Evolutionary conservation across 2,888 invertebrate species (phyloP).

Genomic region (Apodemia zela): DNA sequence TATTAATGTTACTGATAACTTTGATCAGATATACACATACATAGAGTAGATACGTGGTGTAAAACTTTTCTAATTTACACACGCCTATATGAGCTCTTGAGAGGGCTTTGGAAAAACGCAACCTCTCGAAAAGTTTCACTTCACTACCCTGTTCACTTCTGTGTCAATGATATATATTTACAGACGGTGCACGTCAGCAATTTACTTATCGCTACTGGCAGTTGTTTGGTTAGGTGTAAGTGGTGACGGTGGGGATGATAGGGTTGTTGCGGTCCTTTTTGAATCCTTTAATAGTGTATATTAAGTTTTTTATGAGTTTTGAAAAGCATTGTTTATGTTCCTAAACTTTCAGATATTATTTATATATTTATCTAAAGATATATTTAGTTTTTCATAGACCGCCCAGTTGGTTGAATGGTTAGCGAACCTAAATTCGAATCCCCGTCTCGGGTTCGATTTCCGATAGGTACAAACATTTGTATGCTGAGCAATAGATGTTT

Average conservation of each 20-base stretch:
- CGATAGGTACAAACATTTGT: too few relatives aligned
- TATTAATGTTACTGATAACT: not conserved
- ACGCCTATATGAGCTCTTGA: conserved; percentile 12
- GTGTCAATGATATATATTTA: not conserved
- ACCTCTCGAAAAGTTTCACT: conserved; percentile 5
- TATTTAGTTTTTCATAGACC: too few relatives aligned
- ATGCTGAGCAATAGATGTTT: too few relatives aligned
- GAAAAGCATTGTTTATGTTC: too few relatives aligned
- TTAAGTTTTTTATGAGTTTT: conserved; percentile 43
- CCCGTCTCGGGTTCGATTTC: too few relatives aligned
- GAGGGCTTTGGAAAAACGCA: conserved; percentile 10
- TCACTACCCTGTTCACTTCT: not conserved
- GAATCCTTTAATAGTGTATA: conserved; percentile 56
- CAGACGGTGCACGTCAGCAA: conserved; percentile 13
- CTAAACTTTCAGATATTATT: too few relatives aligned
- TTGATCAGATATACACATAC: not conserved
- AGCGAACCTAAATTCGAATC: too few relatives aligned
- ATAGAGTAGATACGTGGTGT: not conserved
- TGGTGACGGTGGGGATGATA: conserved; percentile 36
- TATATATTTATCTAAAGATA: too few relatives aligned
- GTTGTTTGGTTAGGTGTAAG: conserved; percentile 73
- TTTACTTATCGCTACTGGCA: conserved; percentile 39
- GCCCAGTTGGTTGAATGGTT: too few relatives aligned
- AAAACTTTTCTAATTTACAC: conserved; percentile 16
- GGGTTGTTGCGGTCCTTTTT: conserved; percentile 43